Base-by-base conservation (phyloP, 2,797 vertebrate genomes). In the Urocyon cinereoargenteus region DNA sequence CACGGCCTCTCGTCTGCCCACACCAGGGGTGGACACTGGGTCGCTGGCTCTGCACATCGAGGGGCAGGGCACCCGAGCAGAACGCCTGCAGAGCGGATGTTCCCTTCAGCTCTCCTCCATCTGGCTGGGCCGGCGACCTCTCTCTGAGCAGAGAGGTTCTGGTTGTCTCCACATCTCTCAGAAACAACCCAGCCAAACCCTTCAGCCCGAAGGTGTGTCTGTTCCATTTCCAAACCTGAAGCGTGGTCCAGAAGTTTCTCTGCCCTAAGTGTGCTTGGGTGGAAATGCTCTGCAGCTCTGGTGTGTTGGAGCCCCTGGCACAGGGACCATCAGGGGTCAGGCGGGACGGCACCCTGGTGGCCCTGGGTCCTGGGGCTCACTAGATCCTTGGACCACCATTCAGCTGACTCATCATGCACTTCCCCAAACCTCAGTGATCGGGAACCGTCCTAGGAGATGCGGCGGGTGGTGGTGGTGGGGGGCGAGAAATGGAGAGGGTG, bases 41-140 rank as follows among this genome's bases (percentile, higher is more conserved):
- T 21, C 12, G 0, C 26, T 24, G n/a, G 36, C 15, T 75, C 34
- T 2, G 3, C 6, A 7, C 0, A 0, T 2, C 5, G 1, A 36
- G 28, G 31, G 28, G 24, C 11, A 3, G 62, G 64, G 8, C 45
- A 1, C 90, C 78, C 31, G 53, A 18, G 19, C 13, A 8, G 49
- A 28, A 9, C 0, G 6, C 31, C 21, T 40, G 45, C 36, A 1
- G 5, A 8, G 26, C 9, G 0, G 13, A 6, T 11, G 1, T 6
- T 31, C 8, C 82, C 36, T 16, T 31, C 16, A 18, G 16, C 0
- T 18, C 53, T 55, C 40, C 3, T 55, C n/a, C 3, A 4, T 3
- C 5, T 4, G 36, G 3, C 0, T 3, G 0, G 9, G n/a, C 24
- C 1, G 1, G 18, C 0, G 2, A 4, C 34, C 14, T 53, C 34